Evolutionary conservation across 1,140 invertebrate species (phyloP).

Genomic region (Drosophila neocordata): DNA sequence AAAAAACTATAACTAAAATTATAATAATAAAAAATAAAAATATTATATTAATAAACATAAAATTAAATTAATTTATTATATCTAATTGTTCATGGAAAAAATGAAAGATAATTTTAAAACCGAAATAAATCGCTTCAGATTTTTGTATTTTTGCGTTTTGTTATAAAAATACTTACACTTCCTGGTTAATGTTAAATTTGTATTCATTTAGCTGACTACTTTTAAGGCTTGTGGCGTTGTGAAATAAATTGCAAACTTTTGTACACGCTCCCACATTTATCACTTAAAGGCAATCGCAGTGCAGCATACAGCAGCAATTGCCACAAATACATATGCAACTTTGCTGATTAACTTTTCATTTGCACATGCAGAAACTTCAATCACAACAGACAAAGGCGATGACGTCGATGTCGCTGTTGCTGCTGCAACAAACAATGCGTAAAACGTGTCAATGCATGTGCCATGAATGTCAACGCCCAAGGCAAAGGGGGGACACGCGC

Average conservation of each 20-base stretch:
- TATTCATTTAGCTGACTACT: neutral
- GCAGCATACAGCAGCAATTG: neutral
- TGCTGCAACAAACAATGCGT: constrained; percentile 34
- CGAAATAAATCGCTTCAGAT: no score
- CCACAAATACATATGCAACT: constrained; percentile 24
- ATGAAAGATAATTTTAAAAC: no score
- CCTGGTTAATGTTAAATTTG: neutral
- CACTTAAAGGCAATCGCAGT: neutral
- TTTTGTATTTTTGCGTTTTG: no score
- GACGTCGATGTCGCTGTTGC: constrained; percentile 1
- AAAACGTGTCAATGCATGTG: constrained; percentile 53
- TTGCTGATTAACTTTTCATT: constrained; percentile 53
- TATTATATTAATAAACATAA: no score
- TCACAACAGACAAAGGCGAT: constrained; percentile 28
- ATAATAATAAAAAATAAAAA: no score
- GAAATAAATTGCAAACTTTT: constrained; percentile 2
- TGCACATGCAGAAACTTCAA: constrained; percentile 45
- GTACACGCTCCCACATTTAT: constrained; percentile 3
- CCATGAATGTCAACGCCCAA: constrained; percentile 48
- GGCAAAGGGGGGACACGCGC: neutral
- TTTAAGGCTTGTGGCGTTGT: neutral
- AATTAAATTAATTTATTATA: no score
- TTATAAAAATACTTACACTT: no score
- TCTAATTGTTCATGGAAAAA: no score
- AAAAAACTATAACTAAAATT: no score